Evolutionary conservation across 2,113 vertebrate species (phyloP).

Genomic region (Campylomormyrus tamandua): DNA sequence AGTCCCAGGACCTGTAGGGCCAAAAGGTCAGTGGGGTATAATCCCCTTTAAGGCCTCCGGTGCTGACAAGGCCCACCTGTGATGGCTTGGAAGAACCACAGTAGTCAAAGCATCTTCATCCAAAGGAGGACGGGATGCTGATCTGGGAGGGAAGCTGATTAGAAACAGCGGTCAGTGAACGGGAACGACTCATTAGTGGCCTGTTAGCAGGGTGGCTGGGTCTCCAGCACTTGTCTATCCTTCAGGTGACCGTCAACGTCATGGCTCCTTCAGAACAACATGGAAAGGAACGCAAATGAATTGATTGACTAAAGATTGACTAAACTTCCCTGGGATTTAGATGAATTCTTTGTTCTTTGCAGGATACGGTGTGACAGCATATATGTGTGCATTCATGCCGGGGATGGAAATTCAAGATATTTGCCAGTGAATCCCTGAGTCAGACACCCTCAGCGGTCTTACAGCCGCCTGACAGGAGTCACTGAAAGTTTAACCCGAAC

Average conservation of each 20-base stretch:
- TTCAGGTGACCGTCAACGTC: not conserved
- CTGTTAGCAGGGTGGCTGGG: not conserved
- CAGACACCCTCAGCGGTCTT: conserved; percentile 20
- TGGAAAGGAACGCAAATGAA: not conserved
- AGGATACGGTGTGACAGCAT: not conserved
- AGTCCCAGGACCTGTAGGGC: conserved; percentile 26
- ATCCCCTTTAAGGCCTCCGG: conserved; percentile 52
- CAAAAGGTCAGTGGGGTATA: conserved; percentile 49
- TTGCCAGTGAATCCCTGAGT: not conserved
- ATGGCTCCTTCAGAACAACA: not conserved
- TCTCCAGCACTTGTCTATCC: not conserved
- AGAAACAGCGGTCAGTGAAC: conserved; percentile 39
- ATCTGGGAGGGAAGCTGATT: conserved; percentile 43
- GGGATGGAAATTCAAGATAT: not conserved
- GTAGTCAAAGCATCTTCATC: conserved; percentile 55
- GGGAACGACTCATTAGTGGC: not conserved
- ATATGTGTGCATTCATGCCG: not conserved
- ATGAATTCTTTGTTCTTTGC: not conserved
- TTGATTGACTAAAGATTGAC: not conserved
- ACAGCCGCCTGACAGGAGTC: conserved; percentile 24
- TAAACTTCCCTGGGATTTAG: not conserved
- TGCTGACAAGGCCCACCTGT: conserved; percentile 55
- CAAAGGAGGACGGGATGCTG: conserved; percentile 54
- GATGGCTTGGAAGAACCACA: conserved; percentile 35
- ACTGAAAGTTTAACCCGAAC: conserved; percentile 3